Percentiles rank a stretch among this genome's conserved stretches.
Conservation (phyloP, 2,113 vertebrate species). For the Antechinus flavipes region DNA sequence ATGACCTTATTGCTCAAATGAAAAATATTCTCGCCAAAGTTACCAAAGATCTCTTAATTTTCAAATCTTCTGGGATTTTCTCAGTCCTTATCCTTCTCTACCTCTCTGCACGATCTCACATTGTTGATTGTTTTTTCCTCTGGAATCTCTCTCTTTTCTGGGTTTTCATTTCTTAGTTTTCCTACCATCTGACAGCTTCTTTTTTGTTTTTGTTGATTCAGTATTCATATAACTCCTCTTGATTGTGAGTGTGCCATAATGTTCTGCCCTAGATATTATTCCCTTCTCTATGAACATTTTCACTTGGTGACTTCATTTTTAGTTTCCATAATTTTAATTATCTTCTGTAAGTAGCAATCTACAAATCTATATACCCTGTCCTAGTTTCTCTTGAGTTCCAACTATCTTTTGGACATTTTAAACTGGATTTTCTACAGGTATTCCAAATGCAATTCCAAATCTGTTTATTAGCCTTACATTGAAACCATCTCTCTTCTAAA, state of each 20-base stretch:
- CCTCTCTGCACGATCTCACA: background rate
- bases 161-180: background rate
- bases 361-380: background rate
- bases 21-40: background rate
- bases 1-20: background rate
- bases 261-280: background rate
- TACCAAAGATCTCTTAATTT: background rate
- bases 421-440: constrained; percentile 10
- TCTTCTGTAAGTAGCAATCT: background rate
- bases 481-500: background rate
- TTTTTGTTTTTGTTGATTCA: background rate
- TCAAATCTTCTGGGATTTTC: background rate
- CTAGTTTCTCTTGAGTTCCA: background rate
- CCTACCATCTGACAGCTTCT: accelerated
- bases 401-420: background rate
- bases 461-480: background rate
- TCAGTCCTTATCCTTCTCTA: background rate
- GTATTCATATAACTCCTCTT: background rate
- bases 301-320: background rate
- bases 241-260: background rate
- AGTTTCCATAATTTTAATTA: background rate
- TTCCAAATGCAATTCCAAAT: background rate
- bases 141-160: background rate
- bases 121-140: background rate
- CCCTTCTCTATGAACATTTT: background rate